A percentile compares a stretch with the other conserved stretches of the same genome.
phyloP scores from a whole-genome alignment of 2,797 vertebrate species.

The Orientallactaga sibirica region DNA sequence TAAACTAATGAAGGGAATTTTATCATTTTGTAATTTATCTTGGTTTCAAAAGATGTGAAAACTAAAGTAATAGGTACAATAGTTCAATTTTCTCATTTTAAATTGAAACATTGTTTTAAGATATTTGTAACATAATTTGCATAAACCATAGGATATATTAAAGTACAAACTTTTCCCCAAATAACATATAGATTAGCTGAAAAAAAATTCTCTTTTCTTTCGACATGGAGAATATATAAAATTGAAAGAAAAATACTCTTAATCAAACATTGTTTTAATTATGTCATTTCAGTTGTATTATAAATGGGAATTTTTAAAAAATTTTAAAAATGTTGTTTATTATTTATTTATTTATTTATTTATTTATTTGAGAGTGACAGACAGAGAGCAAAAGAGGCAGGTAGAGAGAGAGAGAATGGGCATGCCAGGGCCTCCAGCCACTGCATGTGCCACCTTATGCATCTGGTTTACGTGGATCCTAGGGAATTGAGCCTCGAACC shows the following conservation, averaged over 20 bases:
- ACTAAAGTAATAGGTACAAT: neutral
- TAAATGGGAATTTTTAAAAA: neutral
- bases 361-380: too few species aligned
- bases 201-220: neutral
- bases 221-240: neutral
- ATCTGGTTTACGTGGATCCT: too few species aligned
- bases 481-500: too few species aligned
- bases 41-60: slow-evolving; percentile 47
- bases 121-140: slow-evolving; percentile 4
- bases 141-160: neutral
- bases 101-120: slow-evolving; percentile 13
- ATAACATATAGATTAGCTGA: neutral
- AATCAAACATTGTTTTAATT: neutral
- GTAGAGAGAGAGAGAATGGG: too few species aligned
- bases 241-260: neutral
- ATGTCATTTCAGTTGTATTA: neutral
- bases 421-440: too few species aligned
- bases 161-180: neutral
- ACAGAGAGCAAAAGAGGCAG: too few species aligned
- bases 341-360: too few species aligned
- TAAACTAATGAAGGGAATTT: slow-evolving; percentile 22
- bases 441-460: too few species aligned
- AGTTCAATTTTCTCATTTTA: slow-evolving; percentile 21
- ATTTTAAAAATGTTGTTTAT: too few species aligned
- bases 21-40: slow-evolving; percentile 30